These are phyloP conservation scores for Idaea dimidiata DNA, from an alignment of 2,888 invertebrate species.

Conservation along the genomic window DNA sequence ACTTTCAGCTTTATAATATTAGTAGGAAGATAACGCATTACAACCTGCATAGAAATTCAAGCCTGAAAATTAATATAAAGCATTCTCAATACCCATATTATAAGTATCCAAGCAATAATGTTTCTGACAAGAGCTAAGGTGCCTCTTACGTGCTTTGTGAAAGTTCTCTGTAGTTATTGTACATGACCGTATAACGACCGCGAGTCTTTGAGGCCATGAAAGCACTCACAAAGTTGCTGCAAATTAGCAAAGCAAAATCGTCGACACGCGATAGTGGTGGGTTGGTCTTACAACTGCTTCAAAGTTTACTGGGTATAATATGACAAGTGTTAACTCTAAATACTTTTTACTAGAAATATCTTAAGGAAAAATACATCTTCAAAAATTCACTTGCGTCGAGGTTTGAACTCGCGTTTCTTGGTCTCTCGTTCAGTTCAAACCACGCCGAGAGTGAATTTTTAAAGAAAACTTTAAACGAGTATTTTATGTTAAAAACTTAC, in stretches of 20 bases:
- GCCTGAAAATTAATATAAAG: background rate
- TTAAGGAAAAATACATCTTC: too few species aligned
- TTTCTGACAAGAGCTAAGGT: background rate
- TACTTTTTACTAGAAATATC: background rate
- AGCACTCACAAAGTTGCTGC: constrained; percentile 30
- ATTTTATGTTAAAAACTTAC: too few species aligned
- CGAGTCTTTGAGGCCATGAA: constrained; percentile 39
- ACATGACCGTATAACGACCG: constrained; percentile 48
- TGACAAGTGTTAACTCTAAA: background rate
- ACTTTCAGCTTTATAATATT: too few species aligned
- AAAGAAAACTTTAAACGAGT: too few species aligned
- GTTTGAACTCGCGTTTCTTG: too few species aligned
- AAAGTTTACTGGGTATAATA: background rate
- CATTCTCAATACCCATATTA: background rate
- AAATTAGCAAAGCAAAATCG: constrained; percentile 31
- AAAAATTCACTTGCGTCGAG: too few species aligned
- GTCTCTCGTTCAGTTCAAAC: too few species aligned
- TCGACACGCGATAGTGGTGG: background rate
- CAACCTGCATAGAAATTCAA: background rate
- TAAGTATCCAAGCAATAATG: background rate
- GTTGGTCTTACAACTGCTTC: background rate
- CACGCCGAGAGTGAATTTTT: too few species aligned
- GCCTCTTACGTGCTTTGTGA: constrained; percentile 2
- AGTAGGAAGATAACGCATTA: too few species aligned
- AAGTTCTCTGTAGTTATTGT: constrained; percentile 25